phyloP scores from a whole-genome alignment of 2,113 vertebrate species.

The Rissa tridactyla region DNA sequence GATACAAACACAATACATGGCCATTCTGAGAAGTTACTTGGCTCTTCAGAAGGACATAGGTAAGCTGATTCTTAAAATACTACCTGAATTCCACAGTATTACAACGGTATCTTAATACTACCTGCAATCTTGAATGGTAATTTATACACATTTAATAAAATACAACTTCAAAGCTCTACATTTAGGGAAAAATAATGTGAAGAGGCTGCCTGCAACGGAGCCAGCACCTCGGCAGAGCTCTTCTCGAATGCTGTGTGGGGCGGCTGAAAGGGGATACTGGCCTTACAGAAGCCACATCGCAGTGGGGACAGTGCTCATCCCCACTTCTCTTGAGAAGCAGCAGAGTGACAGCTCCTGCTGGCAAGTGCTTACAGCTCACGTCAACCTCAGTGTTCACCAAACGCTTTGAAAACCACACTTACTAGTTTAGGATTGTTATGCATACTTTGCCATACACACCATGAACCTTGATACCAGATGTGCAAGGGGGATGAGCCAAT shows the following conservation, averaged over 20 bases:
- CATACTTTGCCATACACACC: not conserved
- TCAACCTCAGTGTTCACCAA: not conserved
- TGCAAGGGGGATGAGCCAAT: not conserved
- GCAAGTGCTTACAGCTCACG: not conserved
- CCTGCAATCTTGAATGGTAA: not conserved
- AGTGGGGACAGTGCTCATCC: rapidly evolving
- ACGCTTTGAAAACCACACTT: not conserved
- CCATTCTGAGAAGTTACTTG: not conserved
- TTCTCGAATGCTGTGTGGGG: not conserved
- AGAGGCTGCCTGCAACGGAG: not conserved
- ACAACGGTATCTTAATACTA: not conserved
- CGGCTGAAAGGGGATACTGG: not conserved
- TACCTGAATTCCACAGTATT: not conserved
- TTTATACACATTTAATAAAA: not conserved
- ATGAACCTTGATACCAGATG: not conserved
- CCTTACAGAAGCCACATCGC: not conserved
- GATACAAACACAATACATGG: not conserved
- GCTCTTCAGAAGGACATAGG: not conserved
- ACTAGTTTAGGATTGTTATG: not conserved
- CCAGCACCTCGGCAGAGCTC: not conserved
- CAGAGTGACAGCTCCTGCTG: not conserved
- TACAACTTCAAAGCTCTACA: not conserved
- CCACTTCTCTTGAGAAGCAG: not conserved
- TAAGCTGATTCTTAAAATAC: not conserved
- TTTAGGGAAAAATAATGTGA: not conserved